Percentiles rank a stretch among this genome's conserved stretches.
phyloP scores from a whole-genome alignment of 2,888 invertebrate species.

The Fissipunctia ypsillon region DNA sequence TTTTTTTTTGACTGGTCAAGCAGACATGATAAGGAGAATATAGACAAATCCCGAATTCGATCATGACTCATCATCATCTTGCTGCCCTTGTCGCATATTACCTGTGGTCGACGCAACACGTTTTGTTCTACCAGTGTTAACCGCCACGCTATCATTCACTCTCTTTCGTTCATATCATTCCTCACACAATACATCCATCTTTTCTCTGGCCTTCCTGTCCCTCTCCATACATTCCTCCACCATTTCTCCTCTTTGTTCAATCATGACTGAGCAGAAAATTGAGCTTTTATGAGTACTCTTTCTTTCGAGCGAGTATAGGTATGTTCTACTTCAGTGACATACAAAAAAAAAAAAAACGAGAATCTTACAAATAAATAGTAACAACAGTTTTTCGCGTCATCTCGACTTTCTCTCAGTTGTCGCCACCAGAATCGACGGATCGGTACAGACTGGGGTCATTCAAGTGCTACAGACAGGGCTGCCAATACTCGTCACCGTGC shows the following conservation, averaged over 20 bases:
- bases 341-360: constrained; percentile 16
- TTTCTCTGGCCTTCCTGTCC: too few species aligned
- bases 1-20: neutral
- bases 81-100: too few species aligned
- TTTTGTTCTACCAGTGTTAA: too few species aligned
- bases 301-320: too few species aligned
- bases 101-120: too few species aligned
- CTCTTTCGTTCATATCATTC: too few species aligned
- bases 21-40: neutral
- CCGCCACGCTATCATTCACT: too few species aligned
- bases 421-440: constrained; percentile 45
- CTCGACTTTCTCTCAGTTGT: constrained; percentile 62
- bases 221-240: too few species aligned
- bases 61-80: too few species aligned
- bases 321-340: constrained; percentile 17
- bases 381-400: constrained; percentile 50
- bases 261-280: neutral
- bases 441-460: constrained; percentile 59
- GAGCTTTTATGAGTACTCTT: neutral
- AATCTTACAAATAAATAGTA: constrained; percentile 23
- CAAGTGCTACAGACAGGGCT: constrained; percentile 66
- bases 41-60: neutral
- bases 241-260: too few species aligned
- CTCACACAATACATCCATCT: too few species aligned
- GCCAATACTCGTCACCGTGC: neutral